Evolutionary conservation across 2,113 vertebrate genomes (phyloP), one percentile per base, ranked within the genome.

Genomic region (Rhagologus leucostigma): DNA sequence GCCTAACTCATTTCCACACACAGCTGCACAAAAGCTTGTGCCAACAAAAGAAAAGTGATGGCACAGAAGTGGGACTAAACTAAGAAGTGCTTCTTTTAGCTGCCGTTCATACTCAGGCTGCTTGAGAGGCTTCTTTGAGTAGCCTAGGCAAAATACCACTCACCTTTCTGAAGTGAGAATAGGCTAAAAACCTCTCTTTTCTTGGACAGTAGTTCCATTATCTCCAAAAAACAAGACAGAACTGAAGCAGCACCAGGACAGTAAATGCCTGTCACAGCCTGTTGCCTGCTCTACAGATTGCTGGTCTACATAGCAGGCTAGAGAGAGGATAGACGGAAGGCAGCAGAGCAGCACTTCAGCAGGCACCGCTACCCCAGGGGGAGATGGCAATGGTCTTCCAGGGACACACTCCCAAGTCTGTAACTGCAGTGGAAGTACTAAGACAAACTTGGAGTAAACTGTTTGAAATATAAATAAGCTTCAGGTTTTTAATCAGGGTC

Each of bases 281-380:
- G n/a, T 19, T 74, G 50, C 15, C 33, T 59, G 23, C 53, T 65
- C 19, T 64, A 17, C 44, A 76, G 62, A 9, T 33, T 83, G n/a
- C 30, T 68, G 37, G 39, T 67, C 42, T 46, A 27, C 11, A 4
- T 0, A 27, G 53, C 12, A 50, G 59, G 30, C 29, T n/a, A 8
- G 32, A 67, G 55, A 69, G 44, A 39, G 32, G 41, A 33, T 0
- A 59, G 65, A 42, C 7, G 42, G 77, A 76, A 80, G n/a, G 81
- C 37, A 67, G 16, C 16, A 70, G 2, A 2, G 39, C 3, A 4
- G n/a, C 59, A 6, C 26, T 20, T 16, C 68, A 62, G 29, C 32
- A 62, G 37, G 32, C 44, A 74, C 8, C 0, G 0, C 33, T 35
- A 3, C 0, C 3, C 37, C 11, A 7, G 4, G 8, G 32, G 13